Evolutionary conservation across 2,113 vertebrate species (phyloP), one percentile per base, ranked within the genome.

Genomic region (Pica pica): DNA sequence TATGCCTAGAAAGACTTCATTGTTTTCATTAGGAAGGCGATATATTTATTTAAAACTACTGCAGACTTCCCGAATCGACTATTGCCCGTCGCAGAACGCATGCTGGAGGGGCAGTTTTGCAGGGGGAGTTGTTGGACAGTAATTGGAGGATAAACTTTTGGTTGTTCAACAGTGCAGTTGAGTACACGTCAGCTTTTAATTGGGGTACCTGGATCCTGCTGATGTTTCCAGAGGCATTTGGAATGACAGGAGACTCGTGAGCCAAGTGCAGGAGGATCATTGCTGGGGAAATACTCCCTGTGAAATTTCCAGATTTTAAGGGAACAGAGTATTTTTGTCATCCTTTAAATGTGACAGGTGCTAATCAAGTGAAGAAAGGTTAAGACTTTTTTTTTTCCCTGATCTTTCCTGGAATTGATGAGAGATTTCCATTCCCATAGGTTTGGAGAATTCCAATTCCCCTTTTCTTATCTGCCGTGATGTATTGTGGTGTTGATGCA

Each of bases 151-250:
- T 86, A 92, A 95, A 92, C 59, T 46, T 89, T 68, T 70, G 83
- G 83, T 89, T 37, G 44, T 92, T 90, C 47, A 87, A 41, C 52
- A 41, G 50, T 26, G 53, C 17, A 53, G 9, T 12, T 91, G 93
- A 96, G 60, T 46, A 30, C 27, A 5, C 0, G 55, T 93, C 95
- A 95, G 87, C 69, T 91, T 88, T 90, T 95, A 96, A 91, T 75
- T 90, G 87, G 73, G 87, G 56, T 76, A 39, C 91, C 90, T 77
- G 84, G 57, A 89, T 83, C 87, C 85, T 3, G 22, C 82, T 91
- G 92, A 55, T 90, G 87, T 81, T 95, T 94, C 93, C 94, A 95
- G 95, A 90, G 83, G 87, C 64, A n/a, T 88, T 89, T 94, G 89
- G 88, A 94, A 90, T 65, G 68, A 83, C 81, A 93, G 64, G 31